Base-by-base conservation (phyloP, 2,888 invertebrate genomes). In the Merodon equestris region DNA sequence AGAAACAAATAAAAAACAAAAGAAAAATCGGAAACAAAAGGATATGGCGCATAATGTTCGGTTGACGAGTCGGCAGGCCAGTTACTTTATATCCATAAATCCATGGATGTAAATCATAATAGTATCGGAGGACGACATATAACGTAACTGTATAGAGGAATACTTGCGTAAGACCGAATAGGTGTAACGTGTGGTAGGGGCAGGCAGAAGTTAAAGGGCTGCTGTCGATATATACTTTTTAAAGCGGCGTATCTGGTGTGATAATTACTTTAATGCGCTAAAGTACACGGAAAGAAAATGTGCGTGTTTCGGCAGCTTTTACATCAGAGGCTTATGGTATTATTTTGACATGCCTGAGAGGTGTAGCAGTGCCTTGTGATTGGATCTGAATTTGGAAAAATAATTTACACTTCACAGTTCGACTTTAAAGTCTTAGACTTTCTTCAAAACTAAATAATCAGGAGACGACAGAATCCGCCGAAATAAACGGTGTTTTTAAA, bases 81-180 rank as follows among this genome's bases (percentile, higher is more conserved):
- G 53, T 67, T 77, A 79, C 60, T 64, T 64, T 74, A 61, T 74
- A 70, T 61, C 40, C 40, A 53, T 17, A 53, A 54, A 10, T 50
- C 44, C 58, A 19, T 60, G 53, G 53, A 48, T 53, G 38, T 54
- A 56, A 40, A 70, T 74, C 79, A 60, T 68, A 74, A 68, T 57
- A 48, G 36, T 61, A 72, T 14, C 56, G 44, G 53, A 66, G 54
- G 51, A 17, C 67, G 61, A 18, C 27, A 51, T 10, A 44, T 18
- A 19, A 14, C n/a, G 1, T 40, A n/a, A 13, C n/a, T 18, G 45
- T 9, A 45, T 2, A 12, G 27, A 0, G n/a, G 19, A n/a, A 10
- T 13, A n/a, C 45, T n/a, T 1, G n/a, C n/a, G n/a, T n/a, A n/a
- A n/a, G n/a, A 19, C 7, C 27, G 7, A 27, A 27, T 4, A 27